Percentiles rank a stretch among this genome's conserved stretches.
phyloP scores from a whole-genome alignment of 2,113 vertebrate species.

The Atractosteus spatula region DNA sequence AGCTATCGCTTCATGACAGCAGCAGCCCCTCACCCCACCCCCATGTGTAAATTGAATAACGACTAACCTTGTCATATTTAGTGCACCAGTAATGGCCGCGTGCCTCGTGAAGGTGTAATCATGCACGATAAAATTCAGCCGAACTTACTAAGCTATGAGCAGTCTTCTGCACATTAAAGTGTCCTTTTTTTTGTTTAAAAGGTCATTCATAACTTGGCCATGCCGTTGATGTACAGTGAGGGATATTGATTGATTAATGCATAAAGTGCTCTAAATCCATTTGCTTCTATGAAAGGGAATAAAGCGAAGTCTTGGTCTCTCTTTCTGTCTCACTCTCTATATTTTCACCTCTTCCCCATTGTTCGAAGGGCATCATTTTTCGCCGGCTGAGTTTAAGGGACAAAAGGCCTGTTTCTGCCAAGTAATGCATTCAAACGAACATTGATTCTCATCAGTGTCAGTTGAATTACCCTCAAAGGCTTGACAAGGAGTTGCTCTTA shows the following conservation, averaged over 20 bases:
- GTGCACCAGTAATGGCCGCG: slow-evolving; percentile 68
- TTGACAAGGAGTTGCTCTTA: slow-evolving; percentile 86
- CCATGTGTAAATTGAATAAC: slow-evolving; percentile 68
- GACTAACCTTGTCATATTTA: slow-evolving; percentile 78
- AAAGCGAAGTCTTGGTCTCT: slow-evolving; percentile 73
- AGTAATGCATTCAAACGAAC: slow-evolving; percentile 92
- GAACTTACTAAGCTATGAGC: slow-evolving; percentile 90
- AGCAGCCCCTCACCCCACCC: slow-evolving; percentile 35
- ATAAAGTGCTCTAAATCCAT: slow-evolving; percentile 99
- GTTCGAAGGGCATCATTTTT: slow-evolving; percentile 90
- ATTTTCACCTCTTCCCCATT: slow-evolving; percentile 96
- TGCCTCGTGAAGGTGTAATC: slow-evolving; percentile 82
- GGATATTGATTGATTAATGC: slow-evolving; percentile 99
- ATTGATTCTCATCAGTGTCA: slow-evolving; percentile 96
- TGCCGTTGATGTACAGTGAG: slow-evolving; percentile 93
- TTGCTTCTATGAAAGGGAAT: slow-evolving; percentile 95
- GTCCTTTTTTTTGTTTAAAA: slow-evolving; percentile 94
- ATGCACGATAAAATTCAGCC: slow-evolving; percentile 80
- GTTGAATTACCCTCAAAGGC: slow-evolving; percentile 90
- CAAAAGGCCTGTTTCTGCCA: slow-evolving; percentile 94
- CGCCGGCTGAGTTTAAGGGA: slow-evolving; percentile 86
- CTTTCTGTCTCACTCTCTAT: slow-evolving; percentile 67
- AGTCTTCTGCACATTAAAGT: slow-evolving; percentile 93
- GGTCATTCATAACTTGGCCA: slow-evolving; percentile 99
- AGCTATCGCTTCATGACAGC: slow-evolving; percentile 12